These are phyloP conservation scores for Anguilla obscura DNA, from an alignment of 2,797 vertebrate species.

Conservation along the genomic window DNA sequence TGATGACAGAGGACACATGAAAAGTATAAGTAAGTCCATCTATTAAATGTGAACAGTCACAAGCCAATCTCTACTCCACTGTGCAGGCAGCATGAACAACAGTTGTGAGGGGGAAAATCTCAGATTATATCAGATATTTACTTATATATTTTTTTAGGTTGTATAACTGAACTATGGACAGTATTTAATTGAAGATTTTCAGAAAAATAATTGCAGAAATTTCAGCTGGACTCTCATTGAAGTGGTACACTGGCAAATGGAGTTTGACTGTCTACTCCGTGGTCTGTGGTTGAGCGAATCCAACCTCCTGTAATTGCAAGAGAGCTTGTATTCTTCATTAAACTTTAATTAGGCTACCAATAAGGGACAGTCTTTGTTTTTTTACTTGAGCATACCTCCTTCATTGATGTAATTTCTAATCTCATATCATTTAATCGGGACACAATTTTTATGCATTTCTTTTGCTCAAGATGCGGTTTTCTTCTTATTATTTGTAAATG, in stretches of 20 bases:
- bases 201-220: neutral
- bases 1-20: too few relatives aligned
- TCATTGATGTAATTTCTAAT: neutral
- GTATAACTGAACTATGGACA: neutral
- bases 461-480: neutral
- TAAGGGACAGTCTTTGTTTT: neutral
- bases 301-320: neutral
- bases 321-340: neutral
- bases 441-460: neutral
- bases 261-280: neutral
- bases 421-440: neutral
- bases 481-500: neutral
- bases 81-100: too few relatives aligned
- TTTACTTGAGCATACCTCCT: neutral
- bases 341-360: constrained; percentile 6
- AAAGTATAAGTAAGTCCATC: too few relatives aligned
- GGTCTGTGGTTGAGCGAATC: neutral
- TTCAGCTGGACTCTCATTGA: neutral
- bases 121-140: too few relatives aligned
- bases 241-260: neutral
- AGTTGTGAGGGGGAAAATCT: too few relatives aligned
- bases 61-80: too few relatives aligned
- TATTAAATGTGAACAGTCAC: too few relatives aligned
- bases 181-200: neutral
- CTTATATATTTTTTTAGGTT: too few relatives aligned